Evolutionary conservation across 1,140 invertebrate species (phyloP).

Genomic region (Pogonognathellus flavescens): DNA sequence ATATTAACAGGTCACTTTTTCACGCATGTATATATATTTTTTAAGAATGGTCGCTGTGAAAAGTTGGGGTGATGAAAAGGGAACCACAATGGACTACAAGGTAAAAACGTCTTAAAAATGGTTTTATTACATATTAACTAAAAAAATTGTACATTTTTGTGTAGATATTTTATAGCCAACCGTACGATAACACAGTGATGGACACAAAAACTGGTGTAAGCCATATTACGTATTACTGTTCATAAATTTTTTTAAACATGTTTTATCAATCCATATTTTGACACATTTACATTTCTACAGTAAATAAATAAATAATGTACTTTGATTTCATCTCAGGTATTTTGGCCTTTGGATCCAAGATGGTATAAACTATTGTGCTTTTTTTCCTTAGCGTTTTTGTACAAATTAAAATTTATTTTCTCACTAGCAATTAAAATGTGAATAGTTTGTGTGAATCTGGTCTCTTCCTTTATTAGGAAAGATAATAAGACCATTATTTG

Average conservation of each 20-base stretch:
- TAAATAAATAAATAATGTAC: neutral
- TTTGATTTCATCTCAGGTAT: neutral
- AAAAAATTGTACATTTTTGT: neutral
- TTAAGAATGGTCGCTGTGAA: slow-evolving; percentile 8
- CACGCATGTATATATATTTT: neutral
- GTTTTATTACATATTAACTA: too few species aligned
- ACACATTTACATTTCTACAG: neutral
- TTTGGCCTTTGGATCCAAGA: slow-evolving; percentile 14
- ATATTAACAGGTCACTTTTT: too few species aligned
- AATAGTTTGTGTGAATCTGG: neutral
- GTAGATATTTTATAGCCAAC: neutral
- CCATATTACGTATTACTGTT: neutral
- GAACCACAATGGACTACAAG: neutral
- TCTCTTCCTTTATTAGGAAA: neutral
- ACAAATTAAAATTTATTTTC: neutral
- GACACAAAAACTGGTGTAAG: slow-evolving; percentile 4
- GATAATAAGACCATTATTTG: neutral
- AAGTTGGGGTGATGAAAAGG: neutral
- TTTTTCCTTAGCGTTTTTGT: too few species aligned
- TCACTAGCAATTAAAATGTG: neutral
- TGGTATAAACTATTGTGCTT: neutral
- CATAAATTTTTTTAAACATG: neutral
- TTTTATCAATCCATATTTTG: neutral
- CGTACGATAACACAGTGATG: neutral
- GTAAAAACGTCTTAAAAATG: too few species aligned